These are phyloP conservation scores for Xylocopa sonorina DNA, from an alignment of 1,140 invertebrate species.

Conservation along the genomic window DNA sequence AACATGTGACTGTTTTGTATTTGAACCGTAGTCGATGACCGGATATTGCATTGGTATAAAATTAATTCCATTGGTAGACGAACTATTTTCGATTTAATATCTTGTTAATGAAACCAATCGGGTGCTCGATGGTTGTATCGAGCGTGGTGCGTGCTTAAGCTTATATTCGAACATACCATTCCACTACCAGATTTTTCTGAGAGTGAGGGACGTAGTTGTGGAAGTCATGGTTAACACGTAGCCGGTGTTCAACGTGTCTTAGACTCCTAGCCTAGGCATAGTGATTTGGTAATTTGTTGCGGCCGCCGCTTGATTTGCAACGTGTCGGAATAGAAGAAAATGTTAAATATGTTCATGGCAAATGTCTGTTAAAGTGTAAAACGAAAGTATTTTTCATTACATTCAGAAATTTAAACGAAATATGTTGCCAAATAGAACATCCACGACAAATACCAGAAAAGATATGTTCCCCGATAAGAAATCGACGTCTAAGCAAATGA, in stretches of 20 bases:
- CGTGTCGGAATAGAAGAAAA: slow-evolving; percentile 51
- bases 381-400: slow-evolving; percentile 33
- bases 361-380: slow-evolving; percentile 51
- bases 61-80: slow-evolving; percentile 36
- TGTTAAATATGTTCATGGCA: slow-evolving; percentile 58
- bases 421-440: slow-evolving; percentile 72
- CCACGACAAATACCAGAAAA: slow-evolving; percentile 73
- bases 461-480: slow-evolving; percentile 77
- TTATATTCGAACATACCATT: slow-evolving; percentile 44
- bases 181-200: slow-evolving; percentile 6
- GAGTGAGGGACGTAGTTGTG: slow-evolving; percentile 29
- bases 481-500: slow-evolving; percentile 76
- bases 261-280: slow-evolving; percentile 63
- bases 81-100: slow-evolving; percentile 17
- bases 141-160: background rate
- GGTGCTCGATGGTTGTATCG: slow-evolving; percentile 10
- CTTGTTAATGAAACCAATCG: slow-evolving; percentile 23
- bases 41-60: slow-evolving; percentile 23
- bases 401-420: slow-evolving; percentile 29
- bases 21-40: slow-evolving; percentile 20
- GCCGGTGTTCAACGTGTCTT: slow-evolving; percentile 75
- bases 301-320: slow-evolving; percentile 56
- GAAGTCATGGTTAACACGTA: slow-evolving; percentile 69
- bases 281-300: slow-evolving; percentile 59
- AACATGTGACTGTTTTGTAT: background rate